Percentiles rank a stretch among this genome's conserved stretches.
These are phyloP conservation scores for Enteromius afrohamiltoni DNA, from an alignment of 2,797 vertebrate species.

Conservation along the genomic window DNA sequence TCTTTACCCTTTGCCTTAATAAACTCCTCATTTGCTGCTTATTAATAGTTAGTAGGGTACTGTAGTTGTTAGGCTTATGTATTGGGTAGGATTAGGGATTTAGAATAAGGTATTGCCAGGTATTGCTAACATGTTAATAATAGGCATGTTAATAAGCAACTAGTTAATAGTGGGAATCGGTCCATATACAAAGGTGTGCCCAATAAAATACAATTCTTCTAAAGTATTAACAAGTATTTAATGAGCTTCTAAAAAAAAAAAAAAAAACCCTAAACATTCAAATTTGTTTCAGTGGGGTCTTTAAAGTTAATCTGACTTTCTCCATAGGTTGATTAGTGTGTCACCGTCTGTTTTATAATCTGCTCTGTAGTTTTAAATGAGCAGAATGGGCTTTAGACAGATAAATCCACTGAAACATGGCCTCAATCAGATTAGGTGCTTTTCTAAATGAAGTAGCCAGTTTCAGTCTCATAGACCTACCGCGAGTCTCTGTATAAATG, in stretches of 20 bases:
- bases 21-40: too few species aligned
- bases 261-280: not conserved
- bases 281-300: not conserved
- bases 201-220: not conserved
- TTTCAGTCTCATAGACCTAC: not conserved
- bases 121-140: not conserved
- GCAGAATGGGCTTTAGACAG: slow-evolving; percentile 6
- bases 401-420: not conserved
- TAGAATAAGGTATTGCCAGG: not conserved
- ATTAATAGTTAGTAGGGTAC: too few species aligned
- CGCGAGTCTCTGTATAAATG: not conserved
- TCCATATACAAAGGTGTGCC: not conserved
- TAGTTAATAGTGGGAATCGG: too few species aligned
- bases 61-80: too few species aligned
- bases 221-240: not conserved
- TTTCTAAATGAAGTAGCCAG: slow-evolving; percentile 1
- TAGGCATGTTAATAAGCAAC: not conserved
- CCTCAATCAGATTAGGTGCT: not conserved
- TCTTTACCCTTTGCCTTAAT: too few species aligned
- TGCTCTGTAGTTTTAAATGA: slow-evolving; percentile 6
- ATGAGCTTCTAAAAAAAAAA: not conserved
- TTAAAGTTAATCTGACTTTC: slow-evolving; percentile 1
- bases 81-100: not conserved
- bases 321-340: not conserved
- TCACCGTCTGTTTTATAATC: slow-evolving; percentile 4